Base-by-base conservation (phyloP, 2,888 invertebrate genomes). In the Alitta virens region DNA sequence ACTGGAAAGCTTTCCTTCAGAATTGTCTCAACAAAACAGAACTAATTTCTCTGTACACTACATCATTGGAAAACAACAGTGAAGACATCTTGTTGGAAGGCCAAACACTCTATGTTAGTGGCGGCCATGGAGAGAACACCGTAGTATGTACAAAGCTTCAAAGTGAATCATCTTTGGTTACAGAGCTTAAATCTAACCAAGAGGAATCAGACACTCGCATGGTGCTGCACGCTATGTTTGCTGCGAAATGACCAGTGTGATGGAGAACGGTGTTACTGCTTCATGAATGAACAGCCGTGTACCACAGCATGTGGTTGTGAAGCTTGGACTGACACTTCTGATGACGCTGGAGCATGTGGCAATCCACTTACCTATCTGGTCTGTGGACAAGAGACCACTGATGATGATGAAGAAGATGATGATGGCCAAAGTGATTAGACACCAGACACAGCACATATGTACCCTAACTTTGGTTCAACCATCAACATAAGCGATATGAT, bases 141-240 rank as follows among this genome's bases (percentile, higher is more conserved):
- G n/a, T n/a, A n/a, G n/a, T n/a, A n/a, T n/a, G n/a, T n/a, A n/a
- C n/a, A n/a, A n/a, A n/a, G n/a, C n/a, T n/a, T n/a, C n/a, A n/a
- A n/a, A n/a, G n/a, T n/a, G n/a, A n/a, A n/a, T n/a, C n/a, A n/a
- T 16, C 18, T 12, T 42, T 21, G 21, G 24, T 16, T 18, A 14
- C 16, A 12, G 23, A 43, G 14, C 3, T 56, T 18, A n/a, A 24
- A 5, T 21, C 57, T 7, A 21, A 56, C 24, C 43, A 56, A 9
- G 57, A 56, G 24, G 57, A 56, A 24, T 42, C 57, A 12, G 57
- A 56, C 46, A 46, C 43, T 21, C 16, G 57, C 12, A 7, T 56
- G 3, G 43, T 56, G n/a, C 23, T 46, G 49, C 57, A 56, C 43
- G 42, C 43, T 5, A 3, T 5, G 3, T 16, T 14, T 7, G 57